These are phyloP conservation scores for Ischnura elegans DNA, from an alignment of 2,888 invertebrate genomes.

Conservation along the genomic window DNA sequence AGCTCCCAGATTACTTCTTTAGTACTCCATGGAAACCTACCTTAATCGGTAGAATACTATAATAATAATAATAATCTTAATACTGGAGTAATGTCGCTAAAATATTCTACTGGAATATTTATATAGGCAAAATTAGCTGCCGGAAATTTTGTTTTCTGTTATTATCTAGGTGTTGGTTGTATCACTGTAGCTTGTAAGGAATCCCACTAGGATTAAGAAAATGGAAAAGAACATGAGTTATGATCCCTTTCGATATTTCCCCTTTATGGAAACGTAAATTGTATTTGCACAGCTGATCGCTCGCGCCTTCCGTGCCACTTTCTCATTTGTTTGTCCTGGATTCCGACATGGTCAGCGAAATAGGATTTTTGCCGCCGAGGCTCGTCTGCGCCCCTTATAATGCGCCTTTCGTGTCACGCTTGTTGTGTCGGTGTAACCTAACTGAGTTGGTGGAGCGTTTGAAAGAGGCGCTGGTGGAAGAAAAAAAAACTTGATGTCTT, in stretches of 20 bases:
- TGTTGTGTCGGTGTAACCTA: slow-evolving; percentile 27
- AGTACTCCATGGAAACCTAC: no score
- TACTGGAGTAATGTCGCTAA: no score
- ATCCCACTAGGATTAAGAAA: no score
- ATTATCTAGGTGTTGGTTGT: no score
- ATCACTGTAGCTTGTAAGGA: no score
- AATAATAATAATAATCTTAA: no score
- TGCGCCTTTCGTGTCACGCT: not conserved
- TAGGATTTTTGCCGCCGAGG: slow-evolving; percentile 15
- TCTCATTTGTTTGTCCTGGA: slow-evolving; percentile 21
- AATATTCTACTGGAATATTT: no score
- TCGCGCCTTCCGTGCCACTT: not conserved
- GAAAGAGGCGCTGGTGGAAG: not conserved
- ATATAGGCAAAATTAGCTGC: no score
- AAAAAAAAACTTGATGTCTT: not conserved
- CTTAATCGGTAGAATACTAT: no score
- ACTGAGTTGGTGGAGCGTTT: slow-evolving; percentile 5
- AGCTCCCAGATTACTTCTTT: no score
- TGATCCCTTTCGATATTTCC: not conserved
- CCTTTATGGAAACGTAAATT: slow-evolving; percentile 13
- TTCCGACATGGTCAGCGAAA: not conserved
- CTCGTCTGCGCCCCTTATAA: slow-evolving; percentile 17
- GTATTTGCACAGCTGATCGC: slow-evolving; percentile 21
- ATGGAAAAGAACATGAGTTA: not conserved
- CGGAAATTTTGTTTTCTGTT: no score